A percentile compares a stretch with the other conserved stretches of the same genome.
phyloP scores from a whole-genome alignment of 2,888 invertebrate genomes.

The Parasteatoda lunata region DNA sequence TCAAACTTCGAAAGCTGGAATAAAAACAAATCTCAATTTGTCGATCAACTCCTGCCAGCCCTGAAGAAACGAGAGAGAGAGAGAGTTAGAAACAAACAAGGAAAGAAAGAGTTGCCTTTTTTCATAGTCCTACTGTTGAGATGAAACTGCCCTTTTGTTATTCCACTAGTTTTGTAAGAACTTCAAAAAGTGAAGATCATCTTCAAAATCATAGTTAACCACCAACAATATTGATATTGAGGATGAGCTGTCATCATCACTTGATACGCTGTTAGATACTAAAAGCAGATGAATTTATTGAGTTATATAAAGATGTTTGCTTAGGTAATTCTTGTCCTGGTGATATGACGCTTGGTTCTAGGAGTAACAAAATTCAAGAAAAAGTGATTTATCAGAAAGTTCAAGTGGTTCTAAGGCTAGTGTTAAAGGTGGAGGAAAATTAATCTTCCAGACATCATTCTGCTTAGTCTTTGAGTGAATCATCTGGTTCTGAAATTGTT shows the following conservation, averaged over 20 bases:
- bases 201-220: conserved; percentile 86
- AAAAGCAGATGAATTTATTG: conserved; percentile 71
- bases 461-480: conserved; percentile 46
- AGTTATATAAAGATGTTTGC: conserved; percentile 35
- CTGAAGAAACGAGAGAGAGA: conserved; percentile 69
- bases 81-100: conserved; percentile 53
- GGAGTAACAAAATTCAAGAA: conserved; percentile 22
- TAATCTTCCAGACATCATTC: conserved; percentile 9
- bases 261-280: conserved; percentile 91
- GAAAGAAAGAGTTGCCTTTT: conserved; percentile 66
- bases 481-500: conserved; percentile 64
- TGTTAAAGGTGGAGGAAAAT: conserved; percentile 21
- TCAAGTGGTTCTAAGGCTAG: conserved; percentile 58
- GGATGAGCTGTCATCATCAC: conserved; percentile 93
- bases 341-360: conserved; percentile 2
- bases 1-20: conserved; percentile 25
- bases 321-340: conserved; percentile 43
- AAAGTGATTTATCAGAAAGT: conserved; percentile 33
- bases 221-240: conserved; percentile 93
- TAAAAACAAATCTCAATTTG: conserved; percentile 49
- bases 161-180: conserved; percentile 83
- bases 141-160: conserved; percentile 71
- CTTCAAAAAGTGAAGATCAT: conserved; percentile 94
- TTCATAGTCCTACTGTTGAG: conserved; percentile 70
- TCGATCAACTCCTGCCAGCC: conserved; percentile 70